Conservation (phyloP, 35 echinoderm and acorn worm genomes). For the Ophiothrix spiculata region DNA sequence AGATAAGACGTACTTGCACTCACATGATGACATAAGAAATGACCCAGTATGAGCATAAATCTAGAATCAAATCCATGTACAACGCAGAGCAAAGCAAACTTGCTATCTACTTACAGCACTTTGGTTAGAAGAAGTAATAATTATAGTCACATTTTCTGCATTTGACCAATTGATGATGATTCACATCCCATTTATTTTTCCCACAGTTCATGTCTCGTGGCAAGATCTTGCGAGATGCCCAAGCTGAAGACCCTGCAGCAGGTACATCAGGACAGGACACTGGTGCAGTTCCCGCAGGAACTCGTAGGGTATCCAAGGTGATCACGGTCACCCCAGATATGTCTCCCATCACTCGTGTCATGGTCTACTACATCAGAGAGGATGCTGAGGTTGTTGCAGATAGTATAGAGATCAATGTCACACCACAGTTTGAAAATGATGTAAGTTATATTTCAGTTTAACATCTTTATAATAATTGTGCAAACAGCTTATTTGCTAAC, state of each 20-base stretch:
- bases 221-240: conserved; percentile 12
- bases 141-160: too few relatives aligned
- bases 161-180: not conserved
- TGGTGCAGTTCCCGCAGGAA: not conserved
- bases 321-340: conserved; percentile 43
- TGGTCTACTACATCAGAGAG: conserved; percentile 47
- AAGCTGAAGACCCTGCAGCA: not conserved
- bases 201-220: conserved; percentile 25
- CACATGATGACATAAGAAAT: too few relatives aligned
- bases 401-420: conserved; percentile 33
- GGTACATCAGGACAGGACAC: not conserved
- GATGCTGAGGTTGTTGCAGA: conserved; percentile 62
- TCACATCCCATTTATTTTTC: not conserved
- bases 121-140: too few relatives aligned
- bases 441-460: conserved; percentile 28
- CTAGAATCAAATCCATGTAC: too few relatives aligned
- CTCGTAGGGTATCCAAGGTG: not conserved
- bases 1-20: too few relatives aligned
- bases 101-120: too few relatives aligned
- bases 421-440: conserved; percentile 62
- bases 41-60: too few relatives aligned
- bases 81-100: too few relatives aligned
- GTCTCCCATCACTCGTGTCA: conserved; percentile 39
- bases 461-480: not conserved
- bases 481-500: too few relatives aligned